Percentiles rank a stretch among this genome's conserved stretches.
These are phyloP conservation scores for Aurelia aurita complex sp. Pacific DNA, from an alignment of 30 jellyfish, hydroid and myxozoan species.

Conservation along the genomic window DNA sequence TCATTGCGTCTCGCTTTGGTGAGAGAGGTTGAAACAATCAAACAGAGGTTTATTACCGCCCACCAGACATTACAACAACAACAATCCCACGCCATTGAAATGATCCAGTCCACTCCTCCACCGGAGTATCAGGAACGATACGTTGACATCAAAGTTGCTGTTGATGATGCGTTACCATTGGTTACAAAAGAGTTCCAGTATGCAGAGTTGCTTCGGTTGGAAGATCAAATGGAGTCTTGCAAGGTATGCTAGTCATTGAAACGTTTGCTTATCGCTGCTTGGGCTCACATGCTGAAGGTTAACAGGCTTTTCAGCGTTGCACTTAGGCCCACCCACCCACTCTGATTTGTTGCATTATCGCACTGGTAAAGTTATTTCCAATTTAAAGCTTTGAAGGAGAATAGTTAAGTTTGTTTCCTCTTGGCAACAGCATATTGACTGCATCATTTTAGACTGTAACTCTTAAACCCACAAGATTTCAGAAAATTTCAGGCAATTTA, in stretches of 20 bases:
- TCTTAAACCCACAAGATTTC: too few relatives aligned
- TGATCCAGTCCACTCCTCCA: constrained; percentile 94
- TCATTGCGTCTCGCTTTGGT: constrained; percentile 86
- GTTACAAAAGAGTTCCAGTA: constrained; percentile 91
- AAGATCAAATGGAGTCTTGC: constrained; percentile 73
- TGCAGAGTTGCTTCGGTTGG: constrained; percentile 68
- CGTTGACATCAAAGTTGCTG: constrained; percentile 61
- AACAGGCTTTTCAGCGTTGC: too few relatives aligned
- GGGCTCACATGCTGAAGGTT: too few relatives aligned
- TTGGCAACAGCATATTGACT: too few relatives aligned
- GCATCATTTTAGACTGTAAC: too few relatives aligned
- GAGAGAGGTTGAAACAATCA: constrained; percentile 78
- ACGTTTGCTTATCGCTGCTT: too few relatives aligned
- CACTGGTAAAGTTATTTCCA: too few relatives aligned
- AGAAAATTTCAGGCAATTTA: too few relatives aligned
- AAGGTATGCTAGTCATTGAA: constrained; percentile 21
- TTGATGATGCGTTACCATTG: constrained; percentile 83
- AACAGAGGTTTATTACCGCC: constrained; percentile 68
- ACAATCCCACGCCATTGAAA: constrained; percentile 73
- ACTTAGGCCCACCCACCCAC: too few relatives aligned
- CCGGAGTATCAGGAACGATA: constrained; percentile 85
- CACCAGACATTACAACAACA: constrained; percentile 73
- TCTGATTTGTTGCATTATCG: too few relatives aligned
- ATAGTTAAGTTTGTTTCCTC: too few relatives aligned
- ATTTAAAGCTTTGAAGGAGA: too few relatives aligned